These are phyloP conservation scores for Vanessa tameamea DNA, from an alignment of 1,140 invertebrate genomes.

Conservation along the genomic window DNA sequence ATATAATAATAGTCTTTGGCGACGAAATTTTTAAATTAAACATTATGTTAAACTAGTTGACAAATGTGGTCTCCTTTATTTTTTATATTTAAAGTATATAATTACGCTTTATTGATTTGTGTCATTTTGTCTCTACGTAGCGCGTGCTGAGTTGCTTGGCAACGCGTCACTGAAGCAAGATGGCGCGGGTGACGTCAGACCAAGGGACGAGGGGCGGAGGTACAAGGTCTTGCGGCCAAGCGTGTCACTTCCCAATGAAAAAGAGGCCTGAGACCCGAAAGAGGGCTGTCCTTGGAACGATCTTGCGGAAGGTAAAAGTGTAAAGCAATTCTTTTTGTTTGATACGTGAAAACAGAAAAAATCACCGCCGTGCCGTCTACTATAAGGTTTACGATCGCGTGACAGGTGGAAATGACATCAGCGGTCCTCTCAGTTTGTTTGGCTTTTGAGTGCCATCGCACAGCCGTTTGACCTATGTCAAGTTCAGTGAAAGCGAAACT, in stretches of 20 bases:
- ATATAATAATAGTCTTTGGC: not conserved
- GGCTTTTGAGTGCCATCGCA: constrained; percentile 50
- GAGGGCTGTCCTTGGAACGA: constrained; percentile 68
- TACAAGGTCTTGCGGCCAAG: constrained; percentile 66
- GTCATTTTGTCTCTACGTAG: constrained; percentile 43
- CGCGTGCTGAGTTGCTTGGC: constrained; percentile 68
- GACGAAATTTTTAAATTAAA: not conserved
- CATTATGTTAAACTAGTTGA: not conserved
- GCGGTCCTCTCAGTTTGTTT: constrained; percentile 44
- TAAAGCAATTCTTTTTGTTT: constrained; percentile 31
- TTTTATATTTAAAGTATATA: not conserved
- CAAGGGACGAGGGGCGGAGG: constrained; percentile 51
- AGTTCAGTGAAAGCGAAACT: constrained; percentile 72
- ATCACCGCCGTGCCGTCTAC: constrained; percentile 6
- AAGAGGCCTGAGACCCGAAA: constrained; percentile 70
- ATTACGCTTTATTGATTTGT: constrained; percentile 27
- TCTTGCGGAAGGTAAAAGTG: constrained; percentile 64
- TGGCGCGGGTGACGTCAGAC: constrained; percentile 76
- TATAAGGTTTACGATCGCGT: constrained; percentile 42
- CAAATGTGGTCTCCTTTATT: not conserved
- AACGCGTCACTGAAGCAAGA: constrained; percentile 73
- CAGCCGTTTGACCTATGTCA: constrained; percentile 62
- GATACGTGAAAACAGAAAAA: constrained; percentile 36
- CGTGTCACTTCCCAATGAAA: constrained; percentile 77
- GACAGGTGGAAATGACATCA: constrained; percentile 44